phyloP scores from a whole-genome alignment of 2,888 invertebrate species.

The Tipula unca region DNA sequence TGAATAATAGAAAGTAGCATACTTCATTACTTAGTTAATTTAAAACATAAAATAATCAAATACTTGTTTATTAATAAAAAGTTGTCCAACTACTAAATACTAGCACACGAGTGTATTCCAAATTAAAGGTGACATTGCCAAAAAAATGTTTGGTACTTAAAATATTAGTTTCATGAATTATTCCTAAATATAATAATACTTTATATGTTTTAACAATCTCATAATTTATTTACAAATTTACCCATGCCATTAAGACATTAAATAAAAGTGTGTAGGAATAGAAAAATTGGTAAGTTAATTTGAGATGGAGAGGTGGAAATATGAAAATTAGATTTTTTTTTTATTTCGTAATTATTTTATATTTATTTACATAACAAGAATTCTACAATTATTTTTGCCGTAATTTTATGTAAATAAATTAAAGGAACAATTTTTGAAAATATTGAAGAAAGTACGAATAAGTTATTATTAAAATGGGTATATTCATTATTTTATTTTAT shows the following conservation, averaged over 20 bases:
- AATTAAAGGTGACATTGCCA: neutral
- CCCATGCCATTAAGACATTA: neutral
- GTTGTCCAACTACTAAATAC: too few relatives aligned
- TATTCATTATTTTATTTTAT: neutral
- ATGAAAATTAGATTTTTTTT: neutral
- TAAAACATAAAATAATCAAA: too few relatives aligned
- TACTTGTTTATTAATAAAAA: too few relatives aligned
- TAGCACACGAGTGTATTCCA: neutral
- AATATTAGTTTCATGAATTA: neutral
- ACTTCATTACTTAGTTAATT: too few relatives aligned
- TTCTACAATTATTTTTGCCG: neutral
- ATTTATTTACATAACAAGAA: neutral
- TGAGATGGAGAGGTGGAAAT: neutral
- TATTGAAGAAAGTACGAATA: neutral
- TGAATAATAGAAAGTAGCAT: too few relatives aligned
- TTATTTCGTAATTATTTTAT: neutral
- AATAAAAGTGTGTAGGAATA: neutral
- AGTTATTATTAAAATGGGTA: neutral
- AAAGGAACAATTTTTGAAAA: neutral
- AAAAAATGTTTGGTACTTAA: neutral
- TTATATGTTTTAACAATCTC: neutral
- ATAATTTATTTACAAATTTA: neutral
- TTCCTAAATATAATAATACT: neutral
- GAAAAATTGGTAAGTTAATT: neutral
- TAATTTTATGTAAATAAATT: slow-evolving; percentile 2